These are phyloP conservation scores for Oryzias woworae DNA, from an alignment of 2,113 vertebrate genomes.

Conservation along the genomic window DNA sequence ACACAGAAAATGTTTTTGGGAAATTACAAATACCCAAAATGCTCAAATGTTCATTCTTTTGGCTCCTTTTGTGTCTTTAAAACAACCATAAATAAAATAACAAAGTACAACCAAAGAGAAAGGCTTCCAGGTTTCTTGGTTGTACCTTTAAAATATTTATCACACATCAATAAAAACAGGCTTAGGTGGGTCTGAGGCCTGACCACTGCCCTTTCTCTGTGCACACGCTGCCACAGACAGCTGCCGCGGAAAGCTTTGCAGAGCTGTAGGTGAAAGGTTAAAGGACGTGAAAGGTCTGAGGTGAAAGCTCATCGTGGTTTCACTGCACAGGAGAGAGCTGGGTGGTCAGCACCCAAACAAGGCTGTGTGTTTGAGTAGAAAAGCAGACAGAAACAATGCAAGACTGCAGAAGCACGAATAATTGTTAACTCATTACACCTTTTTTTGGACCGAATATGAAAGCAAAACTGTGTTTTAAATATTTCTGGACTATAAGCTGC, in stretches of 20 bases:
- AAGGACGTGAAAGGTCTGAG: conserved; percentile 52
- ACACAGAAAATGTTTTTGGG: neutral
- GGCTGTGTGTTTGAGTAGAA: conserved; percentile 15
- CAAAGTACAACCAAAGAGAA: neutral
- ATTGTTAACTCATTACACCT: no score
- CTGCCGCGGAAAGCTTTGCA: conserved; percentile 37
- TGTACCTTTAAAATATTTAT: neutral
- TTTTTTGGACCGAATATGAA: no score
- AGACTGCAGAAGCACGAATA: neutral
- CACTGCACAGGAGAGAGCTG: conserved; percentile 39
- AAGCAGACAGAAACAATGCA: neutral
- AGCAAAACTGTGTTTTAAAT: no score
- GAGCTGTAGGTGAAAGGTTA: conserved; percentile 65
- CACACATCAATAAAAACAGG: neutral
- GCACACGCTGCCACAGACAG: conserved; percentile 36
- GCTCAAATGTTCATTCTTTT: no score
- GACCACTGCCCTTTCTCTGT: neutral
- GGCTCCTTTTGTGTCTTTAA: no score
- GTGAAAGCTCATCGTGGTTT: conserved; percentile 60
- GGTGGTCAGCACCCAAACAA: conserved; percentile 43
- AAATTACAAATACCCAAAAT: no score
- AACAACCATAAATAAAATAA: neutral
- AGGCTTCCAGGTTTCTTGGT: neutral
- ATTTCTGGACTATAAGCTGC: no score
- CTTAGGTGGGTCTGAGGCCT: neutral